Evolutionary conservation across 2,797 vertebrate species (phyloP), one percentile per base, ranked within the genome.

Genomic region (Diplodus puntazzo): DNA sequence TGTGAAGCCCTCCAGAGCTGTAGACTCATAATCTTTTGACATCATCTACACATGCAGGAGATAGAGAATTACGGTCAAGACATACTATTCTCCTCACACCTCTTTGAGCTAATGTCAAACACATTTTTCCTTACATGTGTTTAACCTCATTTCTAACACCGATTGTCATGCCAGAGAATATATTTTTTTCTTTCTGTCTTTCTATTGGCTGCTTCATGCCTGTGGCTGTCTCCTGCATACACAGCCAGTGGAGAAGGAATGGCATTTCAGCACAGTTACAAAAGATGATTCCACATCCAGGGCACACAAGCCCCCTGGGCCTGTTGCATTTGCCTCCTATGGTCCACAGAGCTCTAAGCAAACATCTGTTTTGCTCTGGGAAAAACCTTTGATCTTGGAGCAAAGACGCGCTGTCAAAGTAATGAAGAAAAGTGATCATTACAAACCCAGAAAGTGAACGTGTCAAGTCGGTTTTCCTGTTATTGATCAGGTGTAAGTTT

Each of bases 281-380:
- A 92, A 90, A 89, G 86, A 88, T 54, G 72, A 88, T 84, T 87
- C 87, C 66, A 80, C 87, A 93, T 91, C 83, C 88, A 91, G 92
- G 87, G 79, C 87, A 90, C 79, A 75, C 46, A 23, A 73, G 67
- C 85, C 88, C 76, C 73, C 70, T 54, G 83, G 85, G 87, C 80
- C 79, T 60, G 42, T 20, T 45, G 79, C 58, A 58, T 77, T 83
- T 30, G 73, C 81, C 82, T 83, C 81, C 81, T 71, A 25, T 70
- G 85, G 87, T 83, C 87, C 86, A 73, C 77, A 64, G 81, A 87
- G 69, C 88, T 82, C 77, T 55, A 30, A 88, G 87, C 84, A 85
- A 86, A 92, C 93, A 94, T 93, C 90, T 89, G 91, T 90, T 93
- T 88, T 72, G 57, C 79, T 89, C 88, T 45, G 65, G 84, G 88